Evolutionary conservation across 2,888 invertebrate species (phyloP), one percentile per base, ranked within the genome.

Genomic region (Lamproptera curius): DNA sequence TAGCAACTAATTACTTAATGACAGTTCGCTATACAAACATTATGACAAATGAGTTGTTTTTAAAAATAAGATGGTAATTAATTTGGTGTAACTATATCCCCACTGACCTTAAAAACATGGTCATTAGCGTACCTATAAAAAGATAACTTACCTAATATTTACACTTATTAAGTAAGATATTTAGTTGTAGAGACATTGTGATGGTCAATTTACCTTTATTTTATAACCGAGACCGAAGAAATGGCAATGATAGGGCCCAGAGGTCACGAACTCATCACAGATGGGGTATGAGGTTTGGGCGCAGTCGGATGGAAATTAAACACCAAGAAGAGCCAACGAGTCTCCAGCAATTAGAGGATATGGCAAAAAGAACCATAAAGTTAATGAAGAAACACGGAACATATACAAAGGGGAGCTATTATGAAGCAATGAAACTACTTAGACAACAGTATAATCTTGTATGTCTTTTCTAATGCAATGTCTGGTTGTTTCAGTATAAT

Each of bases 391-490:
- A 52, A 50, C 39, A 56, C 23, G 43, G 49, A 15, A 33, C 42
- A 0, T 35, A 46, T 11, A 34, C 42, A 5, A 26, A 42, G 6
- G 10, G 48, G 26, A 57, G 11, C 47, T 46, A 26, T 26, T 4
- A 13, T 8, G 16, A 35, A 26, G 56, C 55, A 0, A 57, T 56
- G 50, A 51, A 55, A 35, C 47, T 58, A 34, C 20, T 62, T 16
- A 43, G 60, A 11, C 54, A 55, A 39, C 52, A 57, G 36, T 57
- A 59, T 35, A 60, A 60, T 23, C 53, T 61, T 54, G 61, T 59
- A 20, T 20, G 3, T 20, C 6, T 20, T 20, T 20, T 20, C 20
- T n/a, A n/a, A n/a, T n/a, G n/a, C n/a, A n/a, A n/a, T n/a, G n/a
- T n/a, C n/a, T n/a, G n/a, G n/a, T n/a, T n/a, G n/a, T n/a, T n/a